These are phyloP conservation scores for Drosophila repleta DNA, from an alignment of 1,140 invertebrate genomes.

Conservation along the genomic window DNA sequence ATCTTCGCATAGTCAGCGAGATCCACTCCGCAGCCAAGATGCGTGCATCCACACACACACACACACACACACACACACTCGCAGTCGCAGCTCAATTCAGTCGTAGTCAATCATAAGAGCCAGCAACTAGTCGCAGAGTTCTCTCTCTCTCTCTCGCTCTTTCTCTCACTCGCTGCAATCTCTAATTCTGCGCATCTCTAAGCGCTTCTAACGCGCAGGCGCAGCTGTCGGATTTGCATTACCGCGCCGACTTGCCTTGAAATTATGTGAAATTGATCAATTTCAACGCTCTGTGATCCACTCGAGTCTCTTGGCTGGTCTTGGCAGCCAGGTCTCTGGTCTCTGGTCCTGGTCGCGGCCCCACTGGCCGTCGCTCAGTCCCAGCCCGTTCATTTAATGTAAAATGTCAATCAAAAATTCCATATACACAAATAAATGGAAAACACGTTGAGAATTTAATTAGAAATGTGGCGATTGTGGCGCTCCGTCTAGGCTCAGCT, in stretches of 20 bases:
- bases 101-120: conserved; percentile 74
- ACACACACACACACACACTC: not conserved
- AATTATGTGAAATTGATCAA: conserved; percentile 83
- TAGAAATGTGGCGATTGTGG: conserved; percentile 61
- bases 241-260: conserved; percentile 78
- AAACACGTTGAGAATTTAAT: conserved; percentile 77
- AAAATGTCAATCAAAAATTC: conserved; percentile 82
- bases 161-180: not conserved
- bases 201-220: conserved; percentile 72
- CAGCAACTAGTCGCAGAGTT: not conserved
- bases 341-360: conserved; percentile 5
- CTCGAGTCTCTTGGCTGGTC: conserved; percentile 2
- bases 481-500: conserved; percentile 13
- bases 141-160: not conserved
- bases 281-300: conserved; percentile 67
- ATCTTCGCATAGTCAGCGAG: not conserved
- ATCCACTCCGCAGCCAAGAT: not conserved
- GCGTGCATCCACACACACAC: not conserved
- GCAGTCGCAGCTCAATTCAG: conserved; percentile 57
- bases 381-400: conserved; percentile 67
- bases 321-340: not conserved
- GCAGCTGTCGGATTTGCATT: conserved; percentile 82
- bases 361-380: conserved; percentile 3
- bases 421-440: conserved; percentile 53
- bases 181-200: conserved; percentile 45